Base-by-base conservation (phyloP, 1,140 invertebrate genomes). In the Drosophila sturtevanti region DNA sequence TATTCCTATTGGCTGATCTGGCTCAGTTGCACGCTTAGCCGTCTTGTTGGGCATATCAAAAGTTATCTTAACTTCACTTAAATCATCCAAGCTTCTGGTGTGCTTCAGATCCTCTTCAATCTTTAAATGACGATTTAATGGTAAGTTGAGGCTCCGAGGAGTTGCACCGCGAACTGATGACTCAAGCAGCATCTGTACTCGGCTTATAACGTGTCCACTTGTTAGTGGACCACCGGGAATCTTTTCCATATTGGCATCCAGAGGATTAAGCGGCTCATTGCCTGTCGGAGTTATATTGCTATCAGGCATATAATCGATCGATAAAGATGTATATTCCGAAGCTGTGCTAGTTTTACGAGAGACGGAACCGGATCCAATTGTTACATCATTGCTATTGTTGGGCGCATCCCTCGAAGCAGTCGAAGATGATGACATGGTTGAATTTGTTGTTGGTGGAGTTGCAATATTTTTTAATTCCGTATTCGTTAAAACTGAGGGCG, bases 301-400 rank as follows among this genome's bases (percentile, higher is more conserved):
- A 63, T 93, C 93, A 1, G 93, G 93, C 61, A 93, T 93, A 59
- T 93, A 93, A 64, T 93, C 93, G 58, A 93, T 93, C 4, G 90
- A 72, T 5, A 92, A 34, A 2, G 91, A 92, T 11, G 91, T 92
- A 62, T 91, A 92, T 59, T 92, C 91, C 12, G 91, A 92, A 16
- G 93, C 92, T 3, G 93, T 93, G 71, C 93, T 93, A 1, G 93
- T 93, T 76, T 93, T 93, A 11, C 93, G 86, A 1, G 93, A 93
- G 11, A 92, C 92, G 2, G 93, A 93, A 14, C 91, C 92, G 12
- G 93, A 93, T 16, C 91, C 92, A 31, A 93, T 92, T 3, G 93
- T 81, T 66, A 93, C 93, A 48, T 93, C 93, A 38, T 92, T 85
- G 65, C 86, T 91, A 31, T 89, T 81, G 52, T 91, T 90, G 24